Evolutionary conservation across 2,797 vertebrate species (phyloP).

Genomic region (Carduelis carduelis): DNA sequence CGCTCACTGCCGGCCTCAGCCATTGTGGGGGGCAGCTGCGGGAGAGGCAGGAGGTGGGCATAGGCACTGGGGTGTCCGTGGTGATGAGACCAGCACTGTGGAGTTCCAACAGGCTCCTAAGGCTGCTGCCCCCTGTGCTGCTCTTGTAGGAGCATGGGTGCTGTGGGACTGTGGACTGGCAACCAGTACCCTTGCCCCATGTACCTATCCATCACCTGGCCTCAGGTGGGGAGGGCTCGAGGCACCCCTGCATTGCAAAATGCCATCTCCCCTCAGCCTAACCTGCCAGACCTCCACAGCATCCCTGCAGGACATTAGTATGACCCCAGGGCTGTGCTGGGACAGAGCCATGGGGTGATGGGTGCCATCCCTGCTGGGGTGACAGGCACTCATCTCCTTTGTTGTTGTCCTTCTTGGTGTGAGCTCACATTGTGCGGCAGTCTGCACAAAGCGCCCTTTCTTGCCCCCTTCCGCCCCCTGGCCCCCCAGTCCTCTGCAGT

Average conservation of each 20-base stretch:
- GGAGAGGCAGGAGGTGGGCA: background rate
- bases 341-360: background rate
- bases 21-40: background rate
- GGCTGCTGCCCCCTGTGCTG: background rate
- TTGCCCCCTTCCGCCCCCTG: background rate
- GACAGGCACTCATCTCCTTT: background rate
- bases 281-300: background rate
- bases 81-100: background rate
- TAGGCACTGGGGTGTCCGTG: fast-evolving
- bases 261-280: background rate
- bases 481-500: background rate
- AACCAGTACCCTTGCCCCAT: background rate
- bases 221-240: background rate
- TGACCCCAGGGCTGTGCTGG: background rate
- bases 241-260: background rate
- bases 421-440: slow-evolving; percentile 20
- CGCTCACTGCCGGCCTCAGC: background rate
- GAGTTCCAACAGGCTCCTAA: background rate
- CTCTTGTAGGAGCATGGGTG: background rate
- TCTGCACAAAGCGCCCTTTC: slow-evolving; percentile 30
- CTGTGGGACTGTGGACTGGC: background rate
- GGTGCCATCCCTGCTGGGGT: background rate
- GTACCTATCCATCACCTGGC: background rate
- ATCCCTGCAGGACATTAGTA: fast-evolving
- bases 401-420: background rate